A percentile compares a stretch with the other conserved stretches of the same genome.
Conservation (phyloP, 2,797 vertebrate species). For the Ficedula albicollis region DNA sequence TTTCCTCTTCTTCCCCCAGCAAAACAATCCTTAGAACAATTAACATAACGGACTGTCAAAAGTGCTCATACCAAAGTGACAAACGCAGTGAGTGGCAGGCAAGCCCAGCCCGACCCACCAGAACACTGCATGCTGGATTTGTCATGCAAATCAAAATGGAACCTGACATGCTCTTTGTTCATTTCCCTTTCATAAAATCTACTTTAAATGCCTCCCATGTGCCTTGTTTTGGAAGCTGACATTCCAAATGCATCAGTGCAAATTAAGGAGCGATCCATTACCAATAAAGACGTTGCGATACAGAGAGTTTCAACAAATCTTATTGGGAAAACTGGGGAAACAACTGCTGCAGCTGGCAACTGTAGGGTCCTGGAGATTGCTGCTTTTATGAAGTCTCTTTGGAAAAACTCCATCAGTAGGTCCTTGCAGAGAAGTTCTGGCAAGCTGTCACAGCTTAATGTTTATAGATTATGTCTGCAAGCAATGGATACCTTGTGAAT, state of each 20-base stretch:
- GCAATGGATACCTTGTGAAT: background rate
- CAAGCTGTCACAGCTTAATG: background rate
- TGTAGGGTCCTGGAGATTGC: background rate
- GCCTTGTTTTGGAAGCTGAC: conserved; percentile 68
- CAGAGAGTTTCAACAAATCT: conserved; percentile 47
- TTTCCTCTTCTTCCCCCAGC: conserved; percentile 33
- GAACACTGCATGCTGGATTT: conserved; percentile 67
- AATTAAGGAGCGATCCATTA: conserved; percentile 62
- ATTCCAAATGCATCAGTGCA: conserved; percentile 66
- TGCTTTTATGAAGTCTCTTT: background rate
- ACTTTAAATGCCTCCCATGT: conserved; percentile 73
- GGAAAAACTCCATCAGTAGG: background rate
- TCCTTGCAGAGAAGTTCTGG: background rate
- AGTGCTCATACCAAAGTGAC: conserved; percentile 67
- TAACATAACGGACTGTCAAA: conserved; percentile 70
- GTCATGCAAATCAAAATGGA: conserved; percentile 73
- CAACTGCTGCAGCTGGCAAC: background rate
- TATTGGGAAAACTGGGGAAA: background rate
- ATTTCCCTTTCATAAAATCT: conserved; percentile 69
- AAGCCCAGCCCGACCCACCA: conserved; percentile 53
- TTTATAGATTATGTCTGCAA: background rate
- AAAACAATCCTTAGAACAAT: conserved; percentile 67
- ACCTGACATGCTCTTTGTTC: conserved; percentile 74
- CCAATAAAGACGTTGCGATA: conserved; percentile 17
- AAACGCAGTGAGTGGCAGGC: conserved; percentile 60